Conservation (phyloP, 2,888 invertebrate genomes). For the Spatulosminthurus flaviceps region DNA sequence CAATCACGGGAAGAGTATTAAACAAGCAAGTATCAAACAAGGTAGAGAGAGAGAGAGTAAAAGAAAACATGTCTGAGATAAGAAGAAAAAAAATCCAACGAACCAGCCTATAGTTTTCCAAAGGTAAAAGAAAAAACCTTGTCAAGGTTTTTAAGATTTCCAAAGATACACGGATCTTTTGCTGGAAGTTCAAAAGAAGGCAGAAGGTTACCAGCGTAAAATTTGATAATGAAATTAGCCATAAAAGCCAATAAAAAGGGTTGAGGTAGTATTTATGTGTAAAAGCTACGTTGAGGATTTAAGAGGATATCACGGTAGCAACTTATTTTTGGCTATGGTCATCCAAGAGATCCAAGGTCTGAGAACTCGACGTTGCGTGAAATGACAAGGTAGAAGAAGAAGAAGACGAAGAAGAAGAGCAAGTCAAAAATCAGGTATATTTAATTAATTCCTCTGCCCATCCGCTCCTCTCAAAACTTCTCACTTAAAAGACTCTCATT, state of each 20-base stretch:
- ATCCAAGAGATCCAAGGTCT: slow-evolving; percentile 22
- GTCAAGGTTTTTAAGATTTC: background rate
- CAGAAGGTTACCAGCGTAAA: slow-evolving; percentile 14
- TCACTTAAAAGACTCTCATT: too few relatives aligned
- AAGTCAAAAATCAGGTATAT: background rate
- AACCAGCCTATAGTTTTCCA: background rate
- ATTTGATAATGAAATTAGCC: slow-evolving; percentile 13
- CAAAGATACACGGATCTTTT: background rate
- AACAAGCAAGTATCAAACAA: too few relatives aligned
- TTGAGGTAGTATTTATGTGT: background rate
- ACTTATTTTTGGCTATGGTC: background rate
- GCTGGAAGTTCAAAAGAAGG: slow-evolving; percentile 14
- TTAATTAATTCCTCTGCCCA: slow-evolving; percentile 13
- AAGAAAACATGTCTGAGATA: too few relatives aligned
- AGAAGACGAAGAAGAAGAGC: too few relatives aligned
- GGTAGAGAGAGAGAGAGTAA: too few relatives aligned
- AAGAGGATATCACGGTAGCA: slow-evolving; percentile 6
- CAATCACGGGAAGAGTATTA: too few relatives aligned
- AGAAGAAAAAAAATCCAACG: too few relatives aligned
- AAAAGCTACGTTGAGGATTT: background rate
- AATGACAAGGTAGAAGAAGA: slow-evolving; percentile 20
- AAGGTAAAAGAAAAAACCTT: slow-evolving; percentile 5
- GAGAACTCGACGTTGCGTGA: slow-evolving; percentile 24
- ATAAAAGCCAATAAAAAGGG: background rate
- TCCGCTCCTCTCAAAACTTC: background rate